These are phyloP conservation scores for Pteronotus mesoamericanus DNA, from an alignment of 2,797 vertebrate species.

Conservation along the genomic window DNA sequence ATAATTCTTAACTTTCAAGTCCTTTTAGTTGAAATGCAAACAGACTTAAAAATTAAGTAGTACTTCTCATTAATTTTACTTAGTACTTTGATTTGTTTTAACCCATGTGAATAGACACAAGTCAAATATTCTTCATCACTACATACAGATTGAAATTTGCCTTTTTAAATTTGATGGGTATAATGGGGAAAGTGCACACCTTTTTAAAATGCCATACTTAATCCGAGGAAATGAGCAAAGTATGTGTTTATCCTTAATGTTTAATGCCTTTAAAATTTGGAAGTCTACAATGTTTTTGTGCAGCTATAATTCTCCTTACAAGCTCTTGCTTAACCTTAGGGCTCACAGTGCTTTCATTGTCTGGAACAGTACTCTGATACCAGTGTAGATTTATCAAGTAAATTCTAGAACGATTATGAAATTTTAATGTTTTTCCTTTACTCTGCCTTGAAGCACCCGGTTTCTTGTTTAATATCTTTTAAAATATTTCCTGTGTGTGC, in stretches of 20 bases:
- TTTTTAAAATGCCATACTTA: slow-evolving; percentile 56
- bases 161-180: slow-evolving; percentile 48
- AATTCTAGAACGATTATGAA: slow-evolving; percentile 62
- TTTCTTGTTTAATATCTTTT: slow-evolving; percentile 55
- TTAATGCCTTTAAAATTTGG: slow-evolving; percentile 65
- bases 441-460: background rate
- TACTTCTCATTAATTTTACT: slow-evolving; percentile 29
- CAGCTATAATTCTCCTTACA: slow-evolving; percentile 63
- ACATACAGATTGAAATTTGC: slow-evolving; percentile 20
- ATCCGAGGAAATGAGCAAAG: slow-evolving; percentile 68
- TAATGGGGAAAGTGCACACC: slow-evolving; percentile 41
- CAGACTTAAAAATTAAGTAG: slow-evolving; percentile 34
- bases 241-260: slow-evolving; percentile 64
- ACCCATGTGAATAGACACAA: slow-evolving; percentile 36
- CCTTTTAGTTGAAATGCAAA: slow-evolving; percentile 34
- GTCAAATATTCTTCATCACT: background rate
- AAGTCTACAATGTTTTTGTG: slow-evolving; percentile 52
- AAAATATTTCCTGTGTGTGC: background rate
- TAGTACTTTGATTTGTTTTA: slow-evolving; percentile 46
- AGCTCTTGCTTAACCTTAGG: slow-evolving; percentile 41
- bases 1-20: slow-evolving; percentile 27
- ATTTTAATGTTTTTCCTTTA: slow-evolving; percentile 56
- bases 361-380: slow-evolving; percentile 59
- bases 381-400: slow-evolving; percentile 55
- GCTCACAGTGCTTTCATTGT: slow-evolving; percentile 62